These are phyloP conservation scores for Eonycteris spelaea DNA, from an alignment of 2,113 vertebrate genomes.

Conservation along the genomic window DNA sequence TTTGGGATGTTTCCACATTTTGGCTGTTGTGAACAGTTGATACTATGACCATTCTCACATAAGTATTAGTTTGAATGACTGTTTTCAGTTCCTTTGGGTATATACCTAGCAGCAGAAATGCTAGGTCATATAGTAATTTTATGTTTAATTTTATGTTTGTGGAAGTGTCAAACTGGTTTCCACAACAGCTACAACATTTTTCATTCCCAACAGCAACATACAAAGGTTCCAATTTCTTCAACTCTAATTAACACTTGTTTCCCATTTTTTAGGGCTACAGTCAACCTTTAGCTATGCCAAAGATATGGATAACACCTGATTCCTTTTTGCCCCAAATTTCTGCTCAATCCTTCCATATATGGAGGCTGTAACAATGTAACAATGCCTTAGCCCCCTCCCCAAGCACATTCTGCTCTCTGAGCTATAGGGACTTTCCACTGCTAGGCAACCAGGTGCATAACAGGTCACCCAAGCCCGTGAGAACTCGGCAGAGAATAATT, in stretches of 20 bases:
- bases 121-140: not conserved
- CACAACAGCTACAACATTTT: not conserved
- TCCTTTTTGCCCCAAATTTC: not conserved
- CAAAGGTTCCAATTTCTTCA: not conserved
- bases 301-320: not conserved
- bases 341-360: not conserved
- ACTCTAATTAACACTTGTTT: not conserved
- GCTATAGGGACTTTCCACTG: no score
- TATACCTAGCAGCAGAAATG: not conserved
- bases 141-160: not conserved
- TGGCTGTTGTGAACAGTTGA: not conserved
- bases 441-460: no score
- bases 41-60: not conserved
- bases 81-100: not conserved
- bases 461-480: no score
- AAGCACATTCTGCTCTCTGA: no score
- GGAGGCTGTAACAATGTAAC: no score
- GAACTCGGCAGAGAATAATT: no score
- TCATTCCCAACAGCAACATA: not conserved
- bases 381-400: no score
- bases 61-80: not conserved
- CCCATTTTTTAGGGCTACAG: not conserved
- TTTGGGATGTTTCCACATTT: not conserved
- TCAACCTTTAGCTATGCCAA: not conserved
- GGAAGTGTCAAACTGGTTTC: not conserved